Conservation (phyloP, 2,888 invertebrate genomes). For the Nemapogon koenigi region DNA sequence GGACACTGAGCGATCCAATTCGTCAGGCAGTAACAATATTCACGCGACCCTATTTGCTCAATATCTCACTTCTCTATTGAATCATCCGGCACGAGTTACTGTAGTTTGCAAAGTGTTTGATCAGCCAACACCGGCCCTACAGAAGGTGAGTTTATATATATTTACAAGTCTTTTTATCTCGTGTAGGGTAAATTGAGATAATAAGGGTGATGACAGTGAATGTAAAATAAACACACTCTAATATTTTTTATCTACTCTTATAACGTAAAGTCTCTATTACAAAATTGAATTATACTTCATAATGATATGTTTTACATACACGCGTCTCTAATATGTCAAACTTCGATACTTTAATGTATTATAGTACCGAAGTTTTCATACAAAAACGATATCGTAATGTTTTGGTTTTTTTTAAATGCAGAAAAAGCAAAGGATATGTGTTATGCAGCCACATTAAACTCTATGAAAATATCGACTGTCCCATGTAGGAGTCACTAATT, state of each 20-base stretch:
- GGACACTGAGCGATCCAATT: slow-evolving; percentile 68
- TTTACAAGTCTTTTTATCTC: not conserved
- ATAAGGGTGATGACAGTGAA: slow-evolving; percentile 10
- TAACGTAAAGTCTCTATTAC: no score
- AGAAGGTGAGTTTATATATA: slow-evolving; percentile 59
- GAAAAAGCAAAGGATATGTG: no score
- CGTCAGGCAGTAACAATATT: slow-evolving; percentile 77
- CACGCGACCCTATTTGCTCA: slow-evolving; percentile 68
- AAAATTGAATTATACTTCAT: no score
- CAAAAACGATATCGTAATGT: no score
- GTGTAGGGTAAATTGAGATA: not conserved
- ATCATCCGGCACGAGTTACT: slow-evolving; percentile 86
- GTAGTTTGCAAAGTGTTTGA: slow-evolving; percentile 90
- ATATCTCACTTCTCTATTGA: slow-evolving; percentile 73
- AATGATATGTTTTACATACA: no score
- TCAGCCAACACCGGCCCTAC: slow-evolving; percentile 74
- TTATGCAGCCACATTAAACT: no score
- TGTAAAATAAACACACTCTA: not conserved
- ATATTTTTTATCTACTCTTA: not conserved
- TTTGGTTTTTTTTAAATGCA: no score
- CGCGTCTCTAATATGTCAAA: no score
- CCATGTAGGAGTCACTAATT: no score
- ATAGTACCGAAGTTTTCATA: no score
- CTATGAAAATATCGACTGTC: no score
- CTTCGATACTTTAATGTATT: no score